Conservation (phyloP, 2,797 vertebrate genomes). For the Coluber constrictor region DNA sequence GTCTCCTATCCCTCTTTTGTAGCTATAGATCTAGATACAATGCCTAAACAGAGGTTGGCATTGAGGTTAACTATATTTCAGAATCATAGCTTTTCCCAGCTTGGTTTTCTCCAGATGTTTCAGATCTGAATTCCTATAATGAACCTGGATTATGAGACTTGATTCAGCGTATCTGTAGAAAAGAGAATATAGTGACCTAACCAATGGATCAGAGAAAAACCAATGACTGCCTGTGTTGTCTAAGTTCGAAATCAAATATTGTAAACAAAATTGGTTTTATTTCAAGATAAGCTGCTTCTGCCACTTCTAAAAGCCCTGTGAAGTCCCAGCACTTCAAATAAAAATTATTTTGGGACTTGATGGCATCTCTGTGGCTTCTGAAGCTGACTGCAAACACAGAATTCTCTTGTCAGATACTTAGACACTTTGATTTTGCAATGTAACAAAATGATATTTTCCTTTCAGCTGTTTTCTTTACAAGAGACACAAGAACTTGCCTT, state of each 20-base stretch:
- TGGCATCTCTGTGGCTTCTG: not conserved
- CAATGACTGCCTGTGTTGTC: not conserved
- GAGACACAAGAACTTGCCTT: not conserved
- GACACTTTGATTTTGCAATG: not conserved
- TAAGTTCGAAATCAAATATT: not conserved
- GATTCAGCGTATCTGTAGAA: not conserved
- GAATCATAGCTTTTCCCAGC: not conserved
- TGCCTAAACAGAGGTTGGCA: conserved; percentile 11
- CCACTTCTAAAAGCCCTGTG: conserved; percentile 16
- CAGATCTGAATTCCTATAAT: not conserved
- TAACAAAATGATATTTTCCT: not conserved
- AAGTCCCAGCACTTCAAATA: conserved; percentile 13
- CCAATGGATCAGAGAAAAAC: not conserved
- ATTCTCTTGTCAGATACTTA: not conserved
- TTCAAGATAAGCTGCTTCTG: conserved; percentile 30
- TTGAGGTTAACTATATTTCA: conserved; percentile 36
- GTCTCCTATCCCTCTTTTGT: not conserved
- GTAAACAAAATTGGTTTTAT: conserved; percentile 32
- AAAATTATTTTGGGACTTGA: conserved; percentile 13
- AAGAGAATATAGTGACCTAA: not conserved
- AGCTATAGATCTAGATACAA: not conserved
- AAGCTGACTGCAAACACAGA: not conserved
- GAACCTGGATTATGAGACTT: not conserved
- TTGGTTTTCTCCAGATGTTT: not conserved
- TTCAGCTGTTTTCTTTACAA: not conserved